Evolutionary conservation across 1,140 invertebrate species (phyloP).

Genomic region (Hycleus cichorii): DNA sequence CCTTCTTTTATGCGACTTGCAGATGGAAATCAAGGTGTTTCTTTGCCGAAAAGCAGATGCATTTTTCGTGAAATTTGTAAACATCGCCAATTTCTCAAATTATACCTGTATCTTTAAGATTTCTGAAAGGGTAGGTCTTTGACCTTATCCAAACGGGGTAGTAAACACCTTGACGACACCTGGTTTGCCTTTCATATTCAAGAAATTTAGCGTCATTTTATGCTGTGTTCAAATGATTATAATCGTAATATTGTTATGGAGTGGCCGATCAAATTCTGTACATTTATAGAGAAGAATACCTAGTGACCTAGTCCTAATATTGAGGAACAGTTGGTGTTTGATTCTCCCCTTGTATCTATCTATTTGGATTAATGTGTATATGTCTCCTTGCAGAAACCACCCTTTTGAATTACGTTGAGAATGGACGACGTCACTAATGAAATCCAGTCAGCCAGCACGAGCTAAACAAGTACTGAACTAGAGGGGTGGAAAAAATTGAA

Average conservation of each 20-base stretch:
- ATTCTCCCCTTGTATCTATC: neutral
- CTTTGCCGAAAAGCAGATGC: conserved; percentile 7
- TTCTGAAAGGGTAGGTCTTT: too few species aligned
- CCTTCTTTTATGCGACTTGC: neutral
- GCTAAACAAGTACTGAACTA: conserved; percentile 10
- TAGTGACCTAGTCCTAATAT: conserved; percentile 18
- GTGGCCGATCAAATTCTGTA: conserved; percentile 2
- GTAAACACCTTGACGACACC: too few species aligned
- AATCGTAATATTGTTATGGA: too few species aligned
- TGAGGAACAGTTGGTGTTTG: neutral
- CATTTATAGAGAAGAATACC: conserved; percentile 2
- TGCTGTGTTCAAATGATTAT: too few species aligned
- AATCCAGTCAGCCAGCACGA: conserved; percentile 17
- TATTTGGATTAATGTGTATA: too few species aligned
- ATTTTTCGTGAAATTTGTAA: neutral
- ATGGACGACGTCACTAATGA: conserved; percentile 1
- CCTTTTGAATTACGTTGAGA: neutral
- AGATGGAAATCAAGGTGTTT: conserved; percentile 10
- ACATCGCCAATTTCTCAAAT: too few species aligned
- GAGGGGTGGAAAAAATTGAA: conserved; percentile 13
- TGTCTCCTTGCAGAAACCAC: conserved; percentile 3
- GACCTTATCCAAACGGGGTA: too few species aligned
- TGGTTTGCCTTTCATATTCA: too few species aligned
- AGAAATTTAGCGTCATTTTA: too few species aligned
- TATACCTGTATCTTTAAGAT: too few species aligned